A percentile compares a stretch with the other conserved stretches of the same genome.
phyloP scores from a whole-genome alignment of 2,888 invertebrate genomes.

The Ditylenchus weischeri region DNA sequence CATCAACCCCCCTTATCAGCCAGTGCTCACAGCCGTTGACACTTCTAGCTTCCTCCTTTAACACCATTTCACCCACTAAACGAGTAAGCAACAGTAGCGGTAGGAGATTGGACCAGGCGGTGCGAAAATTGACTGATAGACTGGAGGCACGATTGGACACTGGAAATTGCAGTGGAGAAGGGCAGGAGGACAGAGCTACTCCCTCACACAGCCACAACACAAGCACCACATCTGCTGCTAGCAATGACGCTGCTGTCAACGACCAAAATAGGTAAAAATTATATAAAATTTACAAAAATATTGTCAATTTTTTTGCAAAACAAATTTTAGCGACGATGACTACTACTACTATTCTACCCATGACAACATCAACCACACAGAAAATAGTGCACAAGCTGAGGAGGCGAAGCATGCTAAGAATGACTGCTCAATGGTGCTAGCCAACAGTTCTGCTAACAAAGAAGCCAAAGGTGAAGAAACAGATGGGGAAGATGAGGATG shows the following conservation, averaged over 20 bases:
- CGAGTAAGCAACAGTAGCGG: conserved; percentile 15
- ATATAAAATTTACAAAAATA: too few species aligned
- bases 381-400: too few species aligned
- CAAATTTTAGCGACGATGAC: neutral
- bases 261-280: too few species aligned
- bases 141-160: conserved; percentile 21
- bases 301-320: too few species aligned
- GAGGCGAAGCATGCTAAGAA: too few species aligned
- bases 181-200: neutral
- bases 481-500: too few species aligned
- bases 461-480: too few species aligned
- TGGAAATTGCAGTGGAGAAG: neutral
- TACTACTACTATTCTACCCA: neutral
- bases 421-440: too few species aligned
- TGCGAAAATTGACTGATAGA: conserved; percentile 43
- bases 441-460: too few species aligned
- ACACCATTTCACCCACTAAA: neutral
- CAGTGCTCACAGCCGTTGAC: neutral
- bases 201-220: conserved; percentile 1
- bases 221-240: neutral
- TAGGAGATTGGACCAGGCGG: conserved; percentile 42
- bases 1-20: neutral
- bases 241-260: neutral
- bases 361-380: conserved; percentile 9
- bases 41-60: neutral